A percentile compares a stretch with the other conserved stretches of the same genome.
phyloP scores from a whole-genome alignment of 2,113 vertebrate genomes.

The Hemiprocne comata region DNA sequence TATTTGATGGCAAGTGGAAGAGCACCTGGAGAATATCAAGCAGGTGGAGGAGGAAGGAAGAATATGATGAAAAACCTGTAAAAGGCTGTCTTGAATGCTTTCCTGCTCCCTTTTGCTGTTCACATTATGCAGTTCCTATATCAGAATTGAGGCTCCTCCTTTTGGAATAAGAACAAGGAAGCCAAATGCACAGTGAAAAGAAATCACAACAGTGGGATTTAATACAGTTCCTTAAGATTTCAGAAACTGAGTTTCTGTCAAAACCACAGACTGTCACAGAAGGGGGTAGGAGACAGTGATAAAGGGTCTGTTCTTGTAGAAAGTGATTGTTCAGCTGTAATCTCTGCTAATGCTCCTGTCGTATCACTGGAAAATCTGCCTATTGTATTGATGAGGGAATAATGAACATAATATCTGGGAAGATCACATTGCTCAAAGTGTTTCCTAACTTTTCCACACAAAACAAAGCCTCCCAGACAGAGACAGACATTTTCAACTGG shows the following conservation, averaged over 20 bases:
- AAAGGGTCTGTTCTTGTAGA: constrained; percentile 24
- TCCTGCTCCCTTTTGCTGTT: background rate
- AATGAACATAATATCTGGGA: constrained; percentile 33
- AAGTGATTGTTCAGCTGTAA: constrained; percentile 1
- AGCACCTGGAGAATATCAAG: background rate
- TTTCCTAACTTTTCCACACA: background rate
- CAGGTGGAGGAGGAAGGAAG: background rate
- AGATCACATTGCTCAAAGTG: constrained; percentile 22
- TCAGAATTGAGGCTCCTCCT: background rate
- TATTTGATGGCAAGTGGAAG: background rate
- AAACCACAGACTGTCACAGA: constrained; percentile 8
- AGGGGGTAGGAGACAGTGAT: background rate
- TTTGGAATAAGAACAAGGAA: constrained; percentile 15
- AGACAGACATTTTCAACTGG: constrained; percentile 3
- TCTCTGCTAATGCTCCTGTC: background rate
- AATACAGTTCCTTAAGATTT: constrained; percentile 25
- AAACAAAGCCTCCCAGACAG: background rate
- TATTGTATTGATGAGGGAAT: constrained; percentile 44
- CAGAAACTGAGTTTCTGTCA: constrained; percentile 27
- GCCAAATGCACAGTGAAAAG: background rate
- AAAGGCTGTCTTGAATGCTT: background rate
- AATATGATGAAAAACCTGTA: background rate
- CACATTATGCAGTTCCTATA: background rate
- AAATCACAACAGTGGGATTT: constrained; percentile 19
- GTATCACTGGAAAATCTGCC: constrained; percentile 44